Percentiles rank a stretch among this genome's conserved stretches.
phyloP scores from a whole-genome alignment of 2,797 vertebrate species.

The Clarias laeviceps region DNA sequence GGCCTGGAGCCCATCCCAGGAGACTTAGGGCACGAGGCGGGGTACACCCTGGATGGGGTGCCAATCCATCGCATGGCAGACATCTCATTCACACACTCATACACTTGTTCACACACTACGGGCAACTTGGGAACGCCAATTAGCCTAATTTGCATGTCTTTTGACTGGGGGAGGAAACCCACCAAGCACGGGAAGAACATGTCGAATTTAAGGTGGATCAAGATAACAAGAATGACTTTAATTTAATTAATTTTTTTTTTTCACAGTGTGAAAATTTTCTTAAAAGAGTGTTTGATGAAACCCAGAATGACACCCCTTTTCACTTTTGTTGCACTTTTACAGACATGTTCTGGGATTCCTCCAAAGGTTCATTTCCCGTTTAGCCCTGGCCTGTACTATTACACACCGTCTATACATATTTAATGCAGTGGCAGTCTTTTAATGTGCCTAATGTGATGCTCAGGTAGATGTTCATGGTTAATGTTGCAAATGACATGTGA shows the following conservation, averaged over 20 bases:
- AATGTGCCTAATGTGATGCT: constrained; percentile 19
- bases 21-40: too few species aligned
- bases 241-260: too few species aligned
- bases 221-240: not conserved
- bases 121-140: too few species aligned
- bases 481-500: constrained; percentile 16
- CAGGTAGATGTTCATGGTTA: constrained; percentile 17
- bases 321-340: constrained; percentile 31
- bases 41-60: too few species aligned
- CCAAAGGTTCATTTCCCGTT: constrained; percentile 36
- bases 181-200: too few species aligned
- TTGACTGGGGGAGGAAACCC: too few species aligned
- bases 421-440: constrained; percentile 42
- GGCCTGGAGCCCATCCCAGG: too few species aligned
- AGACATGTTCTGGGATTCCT: constrained; percentile 38
- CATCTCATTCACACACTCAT: too few species aligned
- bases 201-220: not conserved
- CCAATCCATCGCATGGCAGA: too few species aligned
- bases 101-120: too few species aligned
- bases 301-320: not conserved
- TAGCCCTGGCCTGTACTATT: constrained; percentile 44
- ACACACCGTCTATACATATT: constrained; percentile 48
- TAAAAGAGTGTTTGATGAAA: not conserved
- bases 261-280: not conserved
- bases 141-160: too few species aligned